Evolutionary conservation across 2,113 vertebrate species (phyloP), one percentile per base, ranked within the genome.

Genomic region (Solea senegalensis): DNA sequence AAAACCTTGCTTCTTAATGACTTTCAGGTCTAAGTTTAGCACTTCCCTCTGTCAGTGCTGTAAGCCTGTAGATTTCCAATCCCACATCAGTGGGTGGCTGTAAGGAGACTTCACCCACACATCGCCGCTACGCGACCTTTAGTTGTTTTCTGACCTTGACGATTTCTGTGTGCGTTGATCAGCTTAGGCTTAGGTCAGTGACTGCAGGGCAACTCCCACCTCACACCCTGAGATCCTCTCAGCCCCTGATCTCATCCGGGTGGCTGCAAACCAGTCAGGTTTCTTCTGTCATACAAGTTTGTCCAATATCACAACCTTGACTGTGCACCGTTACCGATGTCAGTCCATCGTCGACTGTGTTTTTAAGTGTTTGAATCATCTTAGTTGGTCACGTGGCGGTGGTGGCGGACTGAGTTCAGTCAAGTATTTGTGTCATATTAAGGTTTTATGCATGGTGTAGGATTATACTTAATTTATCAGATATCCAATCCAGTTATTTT

Each of bases 181-280:
- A 79, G 85, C 86, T 87, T 80, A 80, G 74, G 67, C 80, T 84
- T 81, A 83, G 52, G 68, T 50, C 26, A 62, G 15, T 5, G 15
- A 26, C 34, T 12, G 9, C 50, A n/a, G n/a, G 21, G 53, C 21
- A 21, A 21, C 73, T 72, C 65, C 15, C 69, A 16, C 54, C 66
- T 51, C 83, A 53, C 57, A 28, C 60, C 6, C 48, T 13, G 4
- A 26, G 76, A 67, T 81, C 72, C 69, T 67, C 67, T 84, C 78
- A 76, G 3, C 39, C 64, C 13, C 56, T 67, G 34, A 34, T 34
- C 72, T 70, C 53, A 2, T 12, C 57, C 84, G 78, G 61, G 59
- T 76, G 74, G 77, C 13, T 46, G 0, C 12, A 44, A 8, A 49
- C 6, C 41, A 41, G 11, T 10, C 51, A 6, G 41, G 15, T 34